Conservation (phyloP, 2,797 vertebrate genomes). For the Cossypha niveicapilla region DNA sequence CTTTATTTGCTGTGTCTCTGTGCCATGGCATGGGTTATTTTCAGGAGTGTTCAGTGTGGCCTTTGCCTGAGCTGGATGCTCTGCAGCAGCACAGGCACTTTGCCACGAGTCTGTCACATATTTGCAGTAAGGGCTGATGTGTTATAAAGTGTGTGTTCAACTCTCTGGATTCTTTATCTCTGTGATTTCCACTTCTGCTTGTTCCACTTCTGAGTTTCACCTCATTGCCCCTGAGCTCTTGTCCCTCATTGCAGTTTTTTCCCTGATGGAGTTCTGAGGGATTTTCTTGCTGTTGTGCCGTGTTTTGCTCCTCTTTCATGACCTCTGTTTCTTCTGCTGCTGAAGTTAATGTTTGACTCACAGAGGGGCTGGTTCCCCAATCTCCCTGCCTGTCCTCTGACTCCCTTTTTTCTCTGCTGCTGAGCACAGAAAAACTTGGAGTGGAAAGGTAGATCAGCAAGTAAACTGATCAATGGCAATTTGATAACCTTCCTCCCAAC, state of each 20-base stretch:
- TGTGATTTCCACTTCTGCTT: not conserved
- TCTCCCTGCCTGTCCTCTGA: not conserved
- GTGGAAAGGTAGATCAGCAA: not conserved
- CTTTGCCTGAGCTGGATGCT: not conserved
- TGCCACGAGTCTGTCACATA: not conserved
- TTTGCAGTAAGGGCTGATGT: not conserved
- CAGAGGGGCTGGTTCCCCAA: not conserved
- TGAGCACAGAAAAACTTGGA: not conserved
- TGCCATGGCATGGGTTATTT: not conserved
- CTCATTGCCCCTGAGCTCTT: not conserved
- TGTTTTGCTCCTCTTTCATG: not conserved
- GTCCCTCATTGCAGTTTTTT: not conserved
- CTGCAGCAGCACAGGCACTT: not conserved
- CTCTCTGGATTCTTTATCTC: not conserved
- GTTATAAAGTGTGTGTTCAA: not conserved
- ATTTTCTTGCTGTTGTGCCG: not conserved
- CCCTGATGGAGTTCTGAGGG: not conserved
- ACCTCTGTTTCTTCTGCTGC: not conserved
- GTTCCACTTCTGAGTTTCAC: slow-evolving; percentile 23
- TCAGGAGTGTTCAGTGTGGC: not conserved
- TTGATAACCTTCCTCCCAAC: not conserved
- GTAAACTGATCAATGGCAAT: slow-evolving; percentile 16
- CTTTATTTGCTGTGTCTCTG: not conserved
- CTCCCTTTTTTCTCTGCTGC: not conserved
- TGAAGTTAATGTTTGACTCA: not conserved